Evolutionary conservation across 64 coral and sea anemone genomes (phyloP).

Genomic region (Orbicella faveolata): DNA sequence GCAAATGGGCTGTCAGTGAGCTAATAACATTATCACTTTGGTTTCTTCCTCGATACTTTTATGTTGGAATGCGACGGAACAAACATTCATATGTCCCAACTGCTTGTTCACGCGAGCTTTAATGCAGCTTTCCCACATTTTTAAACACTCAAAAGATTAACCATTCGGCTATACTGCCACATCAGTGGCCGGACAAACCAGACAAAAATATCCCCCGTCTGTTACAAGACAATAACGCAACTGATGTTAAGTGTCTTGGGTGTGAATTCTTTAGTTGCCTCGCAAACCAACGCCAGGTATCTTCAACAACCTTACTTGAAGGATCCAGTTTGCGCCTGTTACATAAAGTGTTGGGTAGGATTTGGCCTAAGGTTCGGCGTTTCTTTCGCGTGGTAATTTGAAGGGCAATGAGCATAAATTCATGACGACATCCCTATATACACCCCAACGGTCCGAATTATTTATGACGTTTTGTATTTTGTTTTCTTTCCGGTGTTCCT

Average conservation of each 20-base stretch:
- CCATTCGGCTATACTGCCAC: not conserved
- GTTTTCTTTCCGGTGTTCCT: not conserved
- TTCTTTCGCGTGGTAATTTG: too few species aligned
- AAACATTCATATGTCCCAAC: not conserved
- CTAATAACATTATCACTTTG: not conserved
- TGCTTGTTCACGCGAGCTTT: not conserved
- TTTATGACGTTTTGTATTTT: not conserved
- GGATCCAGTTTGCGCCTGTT: too few species aligned
- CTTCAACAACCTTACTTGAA: too few species aligned
- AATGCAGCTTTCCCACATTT: not conserved
- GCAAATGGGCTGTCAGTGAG: not conserved
- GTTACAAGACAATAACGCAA: not conserved
- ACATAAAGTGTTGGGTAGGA: too few species aligned
- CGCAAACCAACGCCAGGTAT: not conserved
- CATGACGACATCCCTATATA: too few species aligned
- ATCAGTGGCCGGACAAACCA: not conserved
- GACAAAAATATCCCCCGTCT: not conserved
- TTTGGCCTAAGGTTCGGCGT: too few species aligned
- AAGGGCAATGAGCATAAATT: too few species aligned
- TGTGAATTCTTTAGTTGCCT: conserved; percentile 1
- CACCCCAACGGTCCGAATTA: not conserved
- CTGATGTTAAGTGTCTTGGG: not conserved
- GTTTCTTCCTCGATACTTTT: not conserved
- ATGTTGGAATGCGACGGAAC: not conserved
- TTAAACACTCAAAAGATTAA: not conserved